These are phyloP conservation scores for Ophioninae sp. DNA, from an alignment of 2,888 invertebrate species.

Conservation along the genomic window DNA sequence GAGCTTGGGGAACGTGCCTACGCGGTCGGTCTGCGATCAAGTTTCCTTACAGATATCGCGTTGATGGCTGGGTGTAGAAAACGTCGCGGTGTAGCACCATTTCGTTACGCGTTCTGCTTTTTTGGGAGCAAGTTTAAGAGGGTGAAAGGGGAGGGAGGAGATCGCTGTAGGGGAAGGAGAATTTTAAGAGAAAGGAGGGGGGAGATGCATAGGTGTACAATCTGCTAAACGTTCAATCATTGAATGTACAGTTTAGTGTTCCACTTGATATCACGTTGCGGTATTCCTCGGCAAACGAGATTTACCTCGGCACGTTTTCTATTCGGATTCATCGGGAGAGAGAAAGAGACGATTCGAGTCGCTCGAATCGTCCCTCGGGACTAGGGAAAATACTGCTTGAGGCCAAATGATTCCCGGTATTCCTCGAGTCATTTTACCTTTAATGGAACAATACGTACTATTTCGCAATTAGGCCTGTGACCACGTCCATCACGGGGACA, in stretches of 20 bases:
- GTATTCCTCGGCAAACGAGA: constrained; percentile 26
- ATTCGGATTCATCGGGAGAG: constrained; percentile 38
- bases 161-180: no score
- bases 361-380: constrained; percentile 49
- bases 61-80: constrained; percentile 57
- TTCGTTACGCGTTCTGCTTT: constrained; percentile 10
- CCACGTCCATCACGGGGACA: not conserved
- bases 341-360: constrained; percentile 55
- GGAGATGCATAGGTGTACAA: constrained; percentile 3
- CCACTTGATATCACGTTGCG: not conserved
- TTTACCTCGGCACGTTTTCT: constrained; percentile 40
- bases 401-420: constrained; percentile 41
- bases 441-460: constrained; percentile 29
- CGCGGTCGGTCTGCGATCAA: constrained; percentile 14
- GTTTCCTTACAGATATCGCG: constrained; percentile 58
- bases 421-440: not conserved
- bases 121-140: not conserved
- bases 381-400: constrained; percentile 25
- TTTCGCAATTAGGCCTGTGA: not conserved
- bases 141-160: not conserved
- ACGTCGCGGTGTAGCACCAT: constrained; percentile 18
- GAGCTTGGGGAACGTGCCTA: constrained; percentile 17
- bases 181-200: not conserved
- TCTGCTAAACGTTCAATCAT: constrained; percentile 23
- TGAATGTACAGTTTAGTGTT: constrained; percentile 20